Evolutionary conservation across 2,797 vertebrate genomes (phyloP).

Genomic region (Tinamus major): DNA sequence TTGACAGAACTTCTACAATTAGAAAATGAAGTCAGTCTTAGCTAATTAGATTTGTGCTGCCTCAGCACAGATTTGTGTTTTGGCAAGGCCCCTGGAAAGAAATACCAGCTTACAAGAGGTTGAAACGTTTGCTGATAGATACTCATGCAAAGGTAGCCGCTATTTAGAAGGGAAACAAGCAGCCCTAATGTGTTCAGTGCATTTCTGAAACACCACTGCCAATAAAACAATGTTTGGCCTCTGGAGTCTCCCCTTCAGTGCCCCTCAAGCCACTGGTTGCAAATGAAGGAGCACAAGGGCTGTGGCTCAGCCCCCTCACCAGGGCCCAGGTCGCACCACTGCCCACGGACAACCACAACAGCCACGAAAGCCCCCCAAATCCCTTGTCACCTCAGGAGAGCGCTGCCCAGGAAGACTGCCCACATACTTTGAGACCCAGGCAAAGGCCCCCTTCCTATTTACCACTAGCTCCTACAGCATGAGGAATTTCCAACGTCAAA

Average conservation of each 20-base stretch:
- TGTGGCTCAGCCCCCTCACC: too few species aligned
- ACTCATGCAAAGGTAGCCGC: background rate
- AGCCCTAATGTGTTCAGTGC: background rate
- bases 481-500: background rate
- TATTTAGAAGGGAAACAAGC: background rate
- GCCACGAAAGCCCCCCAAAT: background rate
- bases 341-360: background rate
- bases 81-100: constrained; percentile 12
- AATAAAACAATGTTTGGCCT: background rate
- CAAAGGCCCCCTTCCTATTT: background rate
- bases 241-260: background rate
- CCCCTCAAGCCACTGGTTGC: background rate
- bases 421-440: background rate
- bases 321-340: background rate
- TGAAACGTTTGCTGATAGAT: background rate
- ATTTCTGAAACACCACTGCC: background rate
- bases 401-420: background rate
- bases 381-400: background rate
- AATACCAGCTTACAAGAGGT: background rate
- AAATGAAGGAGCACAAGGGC: too few species aligned
- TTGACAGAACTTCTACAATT: constrained; percentile 53
- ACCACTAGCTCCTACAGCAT: background rate
- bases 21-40: constrained; percentile 17
- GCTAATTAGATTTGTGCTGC: constrained; percentile 60
- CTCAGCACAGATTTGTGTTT: constrained; percentile 14